phyloP scores from a whole-genome alignment of 2,113 vertebrate genomes.

The Sphyrna mokarran region DNA sequence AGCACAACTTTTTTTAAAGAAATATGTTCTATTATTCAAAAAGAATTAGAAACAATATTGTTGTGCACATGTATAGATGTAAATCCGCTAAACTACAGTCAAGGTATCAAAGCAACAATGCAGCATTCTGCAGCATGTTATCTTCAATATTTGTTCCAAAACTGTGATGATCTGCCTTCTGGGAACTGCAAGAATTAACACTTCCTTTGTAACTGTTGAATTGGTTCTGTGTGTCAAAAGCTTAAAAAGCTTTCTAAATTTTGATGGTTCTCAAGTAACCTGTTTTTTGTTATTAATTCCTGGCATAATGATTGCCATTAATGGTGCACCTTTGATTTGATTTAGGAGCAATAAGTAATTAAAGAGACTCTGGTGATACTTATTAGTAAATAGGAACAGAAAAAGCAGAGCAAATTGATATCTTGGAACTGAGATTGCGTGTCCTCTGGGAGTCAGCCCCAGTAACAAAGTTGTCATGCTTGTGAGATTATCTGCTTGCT shows the following conservation, averaged over 20 bases:
- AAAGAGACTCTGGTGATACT: slow-evolving; percentile 57
- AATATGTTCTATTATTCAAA: too few relatives aligned
- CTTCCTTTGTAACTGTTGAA: not conserved
- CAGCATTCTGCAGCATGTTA: too few relatives aligned
- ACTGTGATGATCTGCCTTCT: not conserved
- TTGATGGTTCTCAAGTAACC: slow-evolving; percentile 50
- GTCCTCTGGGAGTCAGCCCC: slow-evolving; percentile 47
- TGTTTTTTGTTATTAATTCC: slow-evolving; percentile 51
- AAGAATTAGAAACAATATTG: too few relatives aligned
- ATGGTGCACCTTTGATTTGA: slow-evolving; percentile 52
- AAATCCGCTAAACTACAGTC: too few relatives aligned
- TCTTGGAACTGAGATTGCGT: slow-evolving; percentile 43
- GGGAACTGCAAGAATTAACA: not conserved
- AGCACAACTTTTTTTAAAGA: too few relatives aligned
- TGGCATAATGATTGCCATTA: slow-evolving; percentile 58
- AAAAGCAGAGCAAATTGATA: slow-evolving; percentile 56
- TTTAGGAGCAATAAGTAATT: slow-evolving; percentile 56
- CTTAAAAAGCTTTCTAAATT: slow-evolving; percentile 53
- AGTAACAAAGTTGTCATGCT: slow-evolving; percentile 46
- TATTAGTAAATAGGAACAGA: slow-evolving; percentile 62
- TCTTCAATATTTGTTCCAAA: not conserved
- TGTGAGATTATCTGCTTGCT: slow-evolving; percentile 43
- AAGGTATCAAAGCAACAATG: too few relatives aligned
- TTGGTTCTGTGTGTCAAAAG: not conserved
- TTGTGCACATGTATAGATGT: too few relatives aligned